A percentile compares a stretch with the other conserved stretches of the same genome.
Evolutionary conservation across 92 coral and sea anemone species (phyloP).

Genomic region (Micromussa lordhowensis): DNA sequence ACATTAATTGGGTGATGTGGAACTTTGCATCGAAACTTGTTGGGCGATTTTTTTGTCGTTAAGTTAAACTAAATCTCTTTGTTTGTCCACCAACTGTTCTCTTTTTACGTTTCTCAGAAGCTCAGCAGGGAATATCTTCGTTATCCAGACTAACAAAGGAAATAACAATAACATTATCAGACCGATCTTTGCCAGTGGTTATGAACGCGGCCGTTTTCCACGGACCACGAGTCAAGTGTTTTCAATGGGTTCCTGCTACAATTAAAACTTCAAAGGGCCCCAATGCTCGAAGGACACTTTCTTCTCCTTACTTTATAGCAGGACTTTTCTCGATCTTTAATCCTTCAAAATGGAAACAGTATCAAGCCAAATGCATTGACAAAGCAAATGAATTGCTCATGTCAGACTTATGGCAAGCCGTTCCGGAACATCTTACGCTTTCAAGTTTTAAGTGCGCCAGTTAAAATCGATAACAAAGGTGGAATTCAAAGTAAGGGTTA

Average conservation of each 20-base stretch:
- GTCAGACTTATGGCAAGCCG: constrained; percentile 10
- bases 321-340: background rate
- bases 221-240: background rate
- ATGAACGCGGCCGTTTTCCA: constrained; percentile 28
- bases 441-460: background rate
- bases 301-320: background rate
- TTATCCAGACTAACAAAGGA: constrained; percentile 12
- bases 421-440: background rate
- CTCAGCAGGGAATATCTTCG: constrained; percentile 23
- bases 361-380: constrained; percentile 18
- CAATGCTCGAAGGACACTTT: background rate
- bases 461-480: constrained; percentile 7
- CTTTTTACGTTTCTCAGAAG: constrained; percentile 25
- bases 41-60: background rate
- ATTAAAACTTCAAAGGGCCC: background rate
- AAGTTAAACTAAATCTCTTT: background rate
- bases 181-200: constrained; percentile 1
- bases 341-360: constrained; percentile 21
- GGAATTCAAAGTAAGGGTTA: background rate
- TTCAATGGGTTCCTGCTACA: background rate
- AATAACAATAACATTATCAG: constrained; percentile 18
- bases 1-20: background rate
- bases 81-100: constrained; percentile 34
- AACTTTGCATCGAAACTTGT: background rate
- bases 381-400: background rate